Evolutionary conservation across 2,888 invertebrate genomes (phyloP), one percentile per base, ranked within the genome.

Genomic region (Melinopterus prodromus): DNA sequence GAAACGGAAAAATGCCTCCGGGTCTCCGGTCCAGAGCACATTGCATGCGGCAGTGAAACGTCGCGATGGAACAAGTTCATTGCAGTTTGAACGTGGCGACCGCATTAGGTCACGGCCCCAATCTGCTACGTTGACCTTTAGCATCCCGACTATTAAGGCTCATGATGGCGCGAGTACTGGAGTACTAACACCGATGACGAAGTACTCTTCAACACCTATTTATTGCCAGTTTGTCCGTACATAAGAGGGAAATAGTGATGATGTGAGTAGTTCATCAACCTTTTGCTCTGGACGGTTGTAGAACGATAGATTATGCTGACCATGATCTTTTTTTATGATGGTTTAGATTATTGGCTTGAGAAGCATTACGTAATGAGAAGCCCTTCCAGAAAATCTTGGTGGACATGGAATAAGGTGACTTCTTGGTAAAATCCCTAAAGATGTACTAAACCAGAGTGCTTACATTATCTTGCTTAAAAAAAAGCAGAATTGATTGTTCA

Each of bases 81-180:
- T 35, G 74, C 36, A n/a, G 74, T 35, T 37, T 71, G 76, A 76
- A 74, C 74, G 74, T 74, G 74, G 74, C 74, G 74, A 74, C 35
- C 74, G 70, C 77, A 77, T 77, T 77, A 69, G 77, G 77, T 77
- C 77, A 77, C 77, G 77, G 77, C 77, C 77, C 77, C 70, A 69
- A 77, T 77, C 77, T 36, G 5, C 53, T 53, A 69, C 69, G 77
- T 77, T 77, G 77, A 77, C 77, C 77, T 77, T 70, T 77, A 35
- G 69, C 77, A 77, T 72, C 36, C 53, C 53, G 72, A 36, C 16
- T 26, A 72, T 72, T 72, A 36, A 72, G 53, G 72, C 14, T 16
- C 35, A 72, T 72, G 72, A 72, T 36, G 72, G 36, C 16, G 72
- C 26, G 71, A 16, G 71, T 26, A 26, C 72, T 26, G 72, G 53